Base-by-base conservation (phyloP, 1,140 invertebrate species). In the Cepaea nemoralis region DNA sequence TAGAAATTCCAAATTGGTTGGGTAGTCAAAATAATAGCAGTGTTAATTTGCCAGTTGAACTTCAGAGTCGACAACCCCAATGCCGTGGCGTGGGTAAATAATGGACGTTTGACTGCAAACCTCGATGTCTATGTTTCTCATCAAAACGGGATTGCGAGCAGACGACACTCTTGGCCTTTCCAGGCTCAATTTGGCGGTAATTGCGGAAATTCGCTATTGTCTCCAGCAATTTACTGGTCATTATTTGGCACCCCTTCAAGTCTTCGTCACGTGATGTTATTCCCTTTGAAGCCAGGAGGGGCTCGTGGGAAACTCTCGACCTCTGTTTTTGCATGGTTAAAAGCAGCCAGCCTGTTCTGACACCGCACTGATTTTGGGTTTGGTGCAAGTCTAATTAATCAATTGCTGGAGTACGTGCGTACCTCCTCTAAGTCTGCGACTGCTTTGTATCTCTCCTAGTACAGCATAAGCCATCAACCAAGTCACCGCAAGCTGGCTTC, bases 21-120 rank as follows among this genome's bases (percentile, higher is more conserved):
- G 8, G 27, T 8, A 31, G 27, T 63, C 59, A 63, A 27, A 63
- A 63, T 70, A 70, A 70, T 70, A 31, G 69, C 69, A 19, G 35
- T 40, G 69, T 42, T 39, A 70, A 70, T 70, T 39, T 31, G 39
- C 10, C 35, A 24, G 3, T 2, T 31, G 69, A 70, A 33, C 66
- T 69, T 69, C 37, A 69, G 27, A 39, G 66, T 70, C 35, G 24
- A 5, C 69, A 5, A 39, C 16, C 24, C 14, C 35, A 10, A 42
- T 40, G 69, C 37, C 40, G 37, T 70, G 69, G 69, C 69, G 69
- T 70, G 69, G 69, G 69, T 70, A 70, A 70, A 70, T 70, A 70
- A 70, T 70, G 69, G 27, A 35, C 69, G 69, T 70, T 70, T 70
- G 69, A 70, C 69, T 70, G 69, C 69, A 70, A 70, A 70, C 69